Percentiles rank a stretch among this genome's conserved stretches.
phyloP scores from a whole-genome alignment of 2,113 vertebrate species.

The Limnothrissa miodon region DNA sequence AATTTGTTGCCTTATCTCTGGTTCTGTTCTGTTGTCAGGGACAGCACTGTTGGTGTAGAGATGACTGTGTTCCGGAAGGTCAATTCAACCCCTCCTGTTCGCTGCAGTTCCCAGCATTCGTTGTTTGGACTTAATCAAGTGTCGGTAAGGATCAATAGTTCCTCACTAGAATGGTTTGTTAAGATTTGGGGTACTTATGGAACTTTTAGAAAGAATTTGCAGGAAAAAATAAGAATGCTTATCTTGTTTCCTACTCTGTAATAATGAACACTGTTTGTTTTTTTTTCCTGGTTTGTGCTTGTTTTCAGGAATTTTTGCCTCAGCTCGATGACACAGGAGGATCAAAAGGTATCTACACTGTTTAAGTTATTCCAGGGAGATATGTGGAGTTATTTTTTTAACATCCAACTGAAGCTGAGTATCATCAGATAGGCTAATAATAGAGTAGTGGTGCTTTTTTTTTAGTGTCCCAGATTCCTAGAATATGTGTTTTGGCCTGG shows the following conservation, averaged over 20 bases:
- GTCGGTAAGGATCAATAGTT: slow-evolving; percentile 71
- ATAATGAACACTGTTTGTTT: background rate
- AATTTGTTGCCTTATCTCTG: background rate
- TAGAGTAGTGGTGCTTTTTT: background rate
- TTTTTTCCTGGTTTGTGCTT: slow-evolving; percentile 9
- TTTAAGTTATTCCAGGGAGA: background rate
- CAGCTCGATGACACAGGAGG: slow-evolving; percentile 78
- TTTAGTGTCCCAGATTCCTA: background rate
- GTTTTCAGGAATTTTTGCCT: slow-evolving; percentile 79
- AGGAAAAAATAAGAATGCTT: no score
- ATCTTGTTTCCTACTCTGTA: background rate
- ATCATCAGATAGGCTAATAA: background rate
- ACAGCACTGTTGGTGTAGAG: slow-evolving; percentile 80
- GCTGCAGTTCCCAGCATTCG: slow-evolving; percentile 90
- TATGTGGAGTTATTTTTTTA: background rate
- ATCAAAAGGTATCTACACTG: slow-evolving; percentile 67
- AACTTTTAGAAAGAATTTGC: no score
- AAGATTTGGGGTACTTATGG: background rate
- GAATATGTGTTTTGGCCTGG: background rate
- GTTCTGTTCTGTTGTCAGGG: slow-evolving; percentile 60
- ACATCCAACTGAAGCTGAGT: background rate
- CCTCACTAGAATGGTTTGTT: background rate
- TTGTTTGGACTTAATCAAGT: slow-evolving; percentile 88
- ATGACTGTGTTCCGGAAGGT: slow-evolving; percentile 90
- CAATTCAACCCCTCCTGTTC: slow-evolving; percentile 84